A percentile compares a stretch with the other conserved stretches of the same genome.
These are phyloP conservation scores for Morinoia aosen DNA, from an alignment of 2,888 invertebrate genomes.

Conservation along the genomic window DNA sequence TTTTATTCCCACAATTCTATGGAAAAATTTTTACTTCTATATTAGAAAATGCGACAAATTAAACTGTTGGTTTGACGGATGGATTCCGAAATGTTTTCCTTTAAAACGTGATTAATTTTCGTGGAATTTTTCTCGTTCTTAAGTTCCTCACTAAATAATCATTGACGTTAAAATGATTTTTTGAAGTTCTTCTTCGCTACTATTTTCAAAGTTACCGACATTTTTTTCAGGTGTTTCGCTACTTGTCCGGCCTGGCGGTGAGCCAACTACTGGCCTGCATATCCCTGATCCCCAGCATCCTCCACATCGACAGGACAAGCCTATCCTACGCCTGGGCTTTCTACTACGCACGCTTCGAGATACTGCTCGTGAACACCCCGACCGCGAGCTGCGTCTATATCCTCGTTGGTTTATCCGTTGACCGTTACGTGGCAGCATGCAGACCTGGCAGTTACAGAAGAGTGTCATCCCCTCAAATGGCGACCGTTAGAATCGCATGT, in stretches of 20 bases:
- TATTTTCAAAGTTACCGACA: too few species aligned
- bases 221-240: slow-evolving; percentile 70
- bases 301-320: slow-evolving; percentile 54
- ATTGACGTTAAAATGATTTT: background rate
- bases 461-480: slow-evolving; percentile 70
- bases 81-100: too few species aligned
- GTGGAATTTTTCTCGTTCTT: too few species aligned
- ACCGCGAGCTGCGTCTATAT: slow-evolving; percentile 74
- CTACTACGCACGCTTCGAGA: slow-evolving; percentile 73
- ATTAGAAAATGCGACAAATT: too few species aligned
- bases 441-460: slow-evolving; percentile 71
- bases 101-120: too few species aligned
- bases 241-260: slow-evolving; percentile 72
- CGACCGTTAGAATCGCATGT: slow-evolving; percentile 69
- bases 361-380: slow-evolving; percentile 73
- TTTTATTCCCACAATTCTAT: too few species aligned
- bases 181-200: background rate
- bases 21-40: too few species aligned
- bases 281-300: slow-evolving; percentile 71
- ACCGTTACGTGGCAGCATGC: slow-evolving; percentile 74
- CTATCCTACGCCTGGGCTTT: slow-evolving; percentile 69
- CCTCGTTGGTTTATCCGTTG: slow-evolving; percentile 74
- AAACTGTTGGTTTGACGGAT: too few species aligned
- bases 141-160: too few species aligned
- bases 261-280: slow-evolving; percentile 72